Percentiles rank a stretch among this genome's conserved stretches.
These are phyloP conservation scores for Isaurus tuberculatus DNA, from an alignment of 92 coral and sea anemone species.

Conservation along the genomic window DNA sequence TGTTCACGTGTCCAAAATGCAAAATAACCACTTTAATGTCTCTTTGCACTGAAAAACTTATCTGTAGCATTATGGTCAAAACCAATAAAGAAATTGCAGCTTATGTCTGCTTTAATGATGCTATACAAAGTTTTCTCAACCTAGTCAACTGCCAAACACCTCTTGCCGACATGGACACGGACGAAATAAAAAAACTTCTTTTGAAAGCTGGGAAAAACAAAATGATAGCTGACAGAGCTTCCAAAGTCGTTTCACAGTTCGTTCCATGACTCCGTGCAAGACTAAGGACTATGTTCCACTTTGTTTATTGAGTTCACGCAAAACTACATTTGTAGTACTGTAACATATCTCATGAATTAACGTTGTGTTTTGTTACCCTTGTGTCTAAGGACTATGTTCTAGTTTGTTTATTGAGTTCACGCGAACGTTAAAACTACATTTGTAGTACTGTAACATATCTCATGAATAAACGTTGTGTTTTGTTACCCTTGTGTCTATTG, in stretches of 20 bases:
- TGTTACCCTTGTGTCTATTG: background rate
- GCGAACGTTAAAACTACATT: background rate
- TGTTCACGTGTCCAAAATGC: background rate
- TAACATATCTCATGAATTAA: background rate
- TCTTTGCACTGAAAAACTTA: background rate
- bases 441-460: constrained; percentile 3
- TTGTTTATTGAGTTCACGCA: constrained; percentile 1
- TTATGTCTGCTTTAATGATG: constrained; percentile 6
- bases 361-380: constrained; percentile 14
- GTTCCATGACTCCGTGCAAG: constrained; percentile 10
- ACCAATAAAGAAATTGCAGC: background rate
- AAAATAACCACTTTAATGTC: background rate
- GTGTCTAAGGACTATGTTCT: background rate
- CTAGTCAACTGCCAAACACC: background rate
- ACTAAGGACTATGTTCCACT: background rate
- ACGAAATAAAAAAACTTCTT: background rate
- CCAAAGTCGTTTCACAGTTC: background rate
- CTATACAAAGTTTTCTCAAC: background rate
- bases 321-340: constrained; percentile 3
- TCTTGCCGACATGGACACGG: background rate
- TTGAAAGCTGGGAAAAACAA: background rate
- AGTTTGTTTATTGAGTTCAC: constrained; percentile 1
- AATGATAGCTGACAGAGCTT: constrained; percentile 4
- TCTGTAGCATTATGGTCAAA: background rate
- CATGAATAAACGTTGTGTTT: constrained; percentile 10